Evolutionary conservation across 2,113 vertebrate species (phyloP).

Genomic region (Antennarius striatus): DNA sequence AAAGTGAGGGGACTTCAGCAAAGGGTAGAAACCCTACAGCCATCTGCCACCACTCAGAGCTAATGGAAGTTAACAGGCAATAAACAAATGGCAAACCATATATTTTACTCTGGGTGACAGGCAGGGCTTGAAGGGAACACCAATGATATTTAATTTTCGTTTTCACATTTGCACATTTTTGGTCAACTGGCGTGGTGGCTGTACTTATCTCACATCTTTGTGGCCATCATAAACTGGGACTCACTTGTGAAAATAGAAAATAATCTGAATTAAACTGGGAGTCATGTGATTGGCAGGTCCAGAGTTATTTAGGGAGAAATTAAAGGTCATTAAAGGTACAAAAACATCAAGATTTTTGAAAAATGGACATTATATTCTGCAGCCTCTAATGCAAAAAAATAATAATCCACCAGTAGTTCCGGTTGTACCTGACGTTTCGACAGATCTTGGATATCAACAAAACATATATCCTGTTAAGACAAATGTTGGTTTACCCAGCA

Average conservation of each 20-base stretch:
- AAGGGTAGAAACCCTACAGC: constrained; percentile 34
- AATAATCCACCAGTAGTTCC: constrained; percentile 16
- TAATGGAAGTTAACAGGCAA: constrained; percentile 55
- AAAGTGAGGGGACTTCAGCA: constrained; percentile 18
- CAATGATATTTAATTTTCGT: constrained; percentile 36
- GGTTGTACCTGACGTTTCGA: constrained; percentile 5
- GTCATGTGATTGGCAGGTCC: no score
- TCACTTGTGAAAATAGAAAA: neutral
- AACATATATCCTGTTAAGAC: constrained; percentile 15
- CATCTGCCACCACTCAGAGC: constrained; percentile 39
- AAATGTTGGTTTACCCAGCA: constrained; percentile 26
- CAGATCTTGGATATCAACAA: constrained; percentile 19
- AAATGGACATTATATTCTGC: constrained; percentile 22
- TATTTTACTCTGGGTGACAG: constrained; percentile 43
- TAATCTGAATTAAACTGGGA: neutral
- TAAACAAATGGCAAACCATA: constrained; percentile 57
- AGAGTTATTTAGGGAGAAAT: no score
- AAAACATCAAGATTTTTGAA: constrained; percentile 4
- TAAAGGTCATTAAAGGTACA: constrained; percentile 33
- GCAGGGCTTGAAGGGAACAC: constrained; percentile 18
- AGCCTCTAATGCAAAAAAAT: constrained; percentile 4
- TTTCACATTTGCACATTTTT: constrained; percentile 25
- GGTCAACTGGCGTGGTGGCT: constrained; percentile 7
- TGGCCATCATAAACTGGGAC: no score
- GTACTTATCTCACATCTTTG: neutral